These are phyloP conservation scores for Drosophila kurseongensis DNA, from an alignment of 1,140 invertebrate species.

Conservation along the genomic window DNA sequence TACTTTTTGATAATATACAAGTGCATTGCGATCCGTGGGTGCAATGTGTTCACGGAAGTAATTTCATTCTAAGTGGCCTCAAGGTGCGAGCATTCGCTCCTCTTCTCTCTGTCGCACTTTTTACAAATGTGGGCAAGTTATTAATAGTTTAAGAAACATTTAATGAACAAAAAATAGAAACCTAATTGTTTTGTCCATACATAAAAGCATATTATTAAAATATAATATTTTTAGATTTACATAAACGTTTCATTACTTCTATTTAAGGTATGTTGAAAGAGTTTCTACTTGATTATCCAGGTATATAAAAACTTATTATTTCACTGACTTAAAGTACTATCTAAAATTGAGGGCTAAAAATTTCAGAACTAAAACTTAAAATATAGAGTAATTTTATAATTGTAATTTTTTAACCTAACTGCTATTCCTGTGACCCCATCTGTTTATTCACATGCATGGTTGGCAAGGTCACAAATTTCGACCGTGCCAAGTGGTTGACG, in stretches of 20 bases:
- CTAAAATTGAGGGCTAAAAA: too few species aligned
- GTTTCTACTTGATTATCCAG: too few species aligned
- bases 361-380: too few species aligned
- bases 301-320: too few species aligned
- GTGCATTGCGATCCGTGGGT: constrained; percentile 12
- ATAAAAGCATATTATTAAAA: too few species aligned
- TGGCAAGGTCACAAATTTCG: constrained; percentile 46
- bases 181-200: not conserved
- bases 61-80: constrained; percentile 22
- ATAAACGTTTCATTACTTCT: too few species aligned
- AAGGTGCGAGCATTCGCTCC: constrained; percentile 17
- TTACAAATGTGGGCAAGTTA: not conserved
- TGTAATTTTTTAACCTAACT: not conserved
- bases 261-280: too few species aligned
- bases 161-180: too few species aligned
- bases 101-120: not conserved
- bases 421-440: constrained; percentile 2
- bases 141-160: not conserved
- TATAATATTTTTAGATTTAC: too few species aligned
- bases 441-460: constrained; percentile 36
- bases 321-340: too few species aligned
- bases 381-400: too few species aligned
- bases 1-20: constrained; percentile 32
- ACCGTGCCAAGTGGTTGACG: constrained; percentile 52
- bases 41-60: constrained; percentile 42